Evolutionary conservation across 2,888 invertebrate genomes (phyloP).

Genomic region (Drosophila imparisetae): DNA sequence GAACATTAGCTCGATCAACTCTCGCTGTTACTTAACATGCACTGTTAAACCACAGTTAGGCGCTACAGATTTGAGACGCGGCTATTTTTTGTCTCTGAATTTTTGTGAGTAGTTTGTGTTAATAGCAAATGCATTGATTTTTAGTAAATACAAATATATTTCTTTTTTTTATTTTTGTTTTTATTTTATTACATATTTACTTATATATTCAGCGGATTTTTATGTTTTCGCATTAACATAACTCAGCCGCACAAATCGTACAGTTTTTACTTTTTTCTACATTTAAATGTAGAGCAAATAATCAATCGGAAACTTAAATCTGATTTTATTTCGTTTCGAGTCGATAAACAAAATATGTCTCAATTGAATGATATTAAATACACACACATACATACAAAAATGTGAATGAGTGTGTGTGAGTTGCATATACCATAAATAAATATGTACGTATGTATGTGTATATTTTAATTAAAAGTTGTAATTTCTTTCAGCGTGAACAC

Average conservation of each 20-base stretch:
- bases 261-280: slow-evolving; percentile 46
- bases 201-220: slow-evolving; percentile 70
- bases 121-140: slow-evolving; percentile 55
- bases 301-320: slow-evolving; percentile 54
- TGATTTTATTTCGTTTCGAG: slow-evolving; percentile 18
- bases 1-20: slow-evolving; percentile 18
- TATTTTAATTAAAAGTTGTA: slow-evolving; percentile 57
- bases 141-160: slow-evolving; percentile 79
- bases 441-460: slow-evolving; percentile 20
- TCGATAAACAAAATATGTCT: slow-evolving; percentile 41
- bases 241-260: slow-evolving; percentile 68
- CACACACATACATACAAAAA: slow-evolving; percentile 26
- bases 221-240: slow-evolving; percentile 79
- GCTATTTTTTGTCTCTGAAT: slow-evolving; percentile 1
- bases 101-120: slow-evolving; percentile 38
- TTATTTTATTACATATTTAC: slow-evolving; percentile 55
- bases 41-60: slow-evolving; percentile 42
- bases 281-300: slow-evolving; percentile 37
- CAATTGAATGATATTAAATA: slow-evolving; percentile 48
- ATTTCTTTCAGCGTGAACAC: slow-evolving; percentile 53
- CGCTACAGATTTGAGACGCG: slow-evolving; percentile 1
- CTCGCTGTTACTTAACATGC: slow-evolving; percentile 43
- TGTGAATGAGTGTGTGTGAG: slow-evolving; percentile 44
- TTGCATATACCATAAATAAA: slow-evolving; percentile 45
- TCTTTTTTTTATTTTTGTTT: slow-evolving; percentile 34